Percentiles rank a stretch among this genome's conserved stretches.
Conservation (phyloP, 2,113 vertebrate genomes). For the Speoplatyrhinus poulsoni region DNA sequence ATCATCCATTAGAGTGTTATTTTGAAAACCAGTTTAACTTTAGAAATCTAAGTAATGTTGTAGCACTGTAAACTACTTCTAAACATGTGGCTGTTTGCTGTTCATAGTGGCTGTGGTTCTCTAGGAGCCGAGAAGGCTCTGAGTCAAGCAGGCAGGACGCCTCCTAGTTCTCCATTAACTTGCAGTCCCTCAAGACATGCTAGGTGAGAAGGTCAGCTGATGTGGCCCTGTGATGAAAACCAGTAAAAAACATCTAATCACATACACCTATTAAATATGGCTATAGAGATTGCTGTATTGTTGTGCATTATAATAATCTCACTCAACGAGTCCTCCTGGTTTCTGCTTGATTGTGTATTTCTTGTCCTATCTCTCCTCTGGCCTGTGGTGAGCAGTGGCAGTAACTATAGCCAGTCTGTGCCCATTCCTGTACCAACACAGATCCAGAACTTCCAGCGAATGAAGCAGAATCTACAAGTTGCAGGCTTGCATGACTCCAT, state of each 20-base stretch:
- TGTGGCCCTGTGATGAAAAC: not conserved
- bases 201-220: constrained; percentile 72
- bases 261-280: too few species aligned
- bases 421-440: constrained; percentile 94
- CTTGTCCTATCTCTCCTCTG: constrained; percentile 45
- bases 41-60: not conserved
- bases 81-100: constrained; percentile 9
- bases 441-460: constrained; percentile 90
- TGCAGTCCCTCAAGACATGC: constrained; percentile 78
- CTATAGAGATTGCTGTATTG: too few species aligned
- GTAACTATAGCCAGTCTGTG: constrained; percentile 80
- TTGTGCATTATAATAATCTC: too few species aligned
- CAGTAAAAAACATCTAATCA: too few species aligned
- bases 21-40: not conserved
- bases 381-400: constrained; percentile 67
- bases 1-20: not conserved
- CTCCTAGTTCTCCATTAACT: constrained; percentile 78
- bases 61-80: not conserved
- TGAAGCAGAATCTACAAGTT: constrained; percentile 88
- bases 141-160: constrained; percentile 77
- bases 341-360: constrained; percentile 2
- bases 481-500: constrained; percentile 70
- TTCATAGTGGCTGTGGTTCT: constrained; percentile 72
- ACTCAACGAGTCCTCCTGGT: not conserved
- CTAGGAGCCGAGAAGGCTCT: constrained; percentile 76